phyloP scores from a whole-genome alignment of 2,888 invertebrate genomes.

The Himalopsyche tibetana region DNA sequence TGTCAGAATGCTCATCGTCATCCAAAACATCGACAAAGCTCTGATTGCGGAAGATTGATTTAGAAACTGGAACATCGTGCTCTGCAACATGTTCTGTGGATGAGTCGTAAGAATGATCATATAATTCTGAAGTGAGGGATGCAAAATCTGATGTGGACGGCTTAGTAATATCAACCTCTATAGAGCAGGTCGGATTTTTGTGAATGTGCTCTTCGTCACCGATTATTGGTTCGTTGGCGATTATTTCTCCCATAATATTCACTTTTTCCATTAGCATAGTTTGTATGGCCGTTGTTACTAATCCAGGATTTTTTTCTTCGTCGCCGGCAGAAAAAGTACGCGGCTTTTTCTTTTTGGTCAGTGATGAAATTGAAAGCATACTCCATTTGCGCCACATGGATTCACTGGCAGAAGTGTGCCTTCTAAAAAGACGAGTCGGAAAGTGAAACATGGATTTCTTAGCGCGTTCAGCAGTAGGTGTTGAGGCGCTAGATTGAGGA shows the following conservation, averaged over 20 bases:
- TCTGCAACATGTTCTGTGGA: neutral
- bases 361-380: slow-evolving; percentile 49
- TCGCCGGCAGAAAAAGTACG: slow-evolving; percentile 66
- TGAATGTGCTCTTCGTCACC: slow-evolving; percentile 64
- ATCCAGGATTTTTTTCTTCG: slow-evolving; percentile 69
- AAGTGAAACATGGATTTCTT: slow-evolving; percentile 66
- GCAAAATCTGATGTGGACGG: slow-evolving; percentile 70
- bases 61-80: neutral
- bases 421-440: slow-evolving; percentile 62
- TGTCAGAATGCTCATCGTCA: neutral
- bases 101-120: neutral
- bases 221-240: slow-evolving; percentile 59
- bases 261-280: slow-evolving; percentile 78
- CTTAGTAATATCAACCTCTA: neutral
- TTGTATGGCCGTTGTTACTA: slow-evolving; percentile 77
- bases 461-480: slow-evolving; percentile 58
- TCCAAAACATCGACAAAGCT: neutral
- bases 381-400: slow-evolving; percentile 59
- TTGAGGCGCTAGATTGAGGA: slow-evolving; percentile 49
- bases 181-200: slow-evolving; percentile 13
- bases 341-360: slow-evolving; percentile 54
- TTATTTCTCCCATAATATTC: slow-evolving; percentile 69
- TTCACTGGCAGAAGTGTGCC: slow-evolving; percentile 64
- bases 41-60: neutral
- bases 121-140: neutral